Conservation (phyloP, 2,888 invertebrate genomes). For the Oligia fasciuncula region DNA sequence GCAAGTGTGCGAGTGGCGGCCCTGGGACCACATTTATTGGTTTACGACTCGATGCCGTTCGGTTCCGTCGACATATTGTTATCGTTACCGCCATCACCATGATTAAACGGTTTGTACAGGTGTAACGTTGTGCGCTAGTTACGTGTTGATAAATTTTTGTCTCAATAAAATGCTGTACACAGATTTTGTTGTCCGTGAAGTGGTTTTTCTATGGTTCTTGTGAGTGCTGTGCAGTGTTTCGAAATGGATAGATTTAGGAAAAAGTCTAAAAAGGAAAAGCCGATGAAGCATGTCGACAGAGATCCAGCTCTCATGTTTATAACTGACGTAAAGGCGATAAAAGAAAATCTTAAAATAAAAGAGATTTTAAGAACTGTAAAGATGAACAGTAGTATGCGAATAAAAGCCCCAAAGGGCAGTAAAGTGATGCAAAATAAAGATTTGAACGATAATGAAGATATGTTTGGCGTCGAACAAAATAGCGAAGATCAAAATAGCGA, state of each 20-base stretch:
- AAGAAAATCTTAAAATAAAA: slow-evolving; percentile 85
- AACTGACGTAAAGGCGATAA: slow-evolving; percentile 81
- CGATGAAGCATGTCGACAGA: slow-evolving; percentile 74
- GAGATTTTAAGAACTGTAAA: slow-evolving; percentile 85
- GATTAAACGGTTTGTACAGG: slow-evolving; percentile 83
- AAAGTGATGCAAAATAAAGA: slow-evolving; percentile 83
- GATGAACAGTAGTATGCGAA: slow-evolving; percentile 85
- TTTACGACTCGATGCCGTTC: slow-evolving; percentile 67
- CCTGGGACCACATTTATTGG: slow-evolving; percentile 59
- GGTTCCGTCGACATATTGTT: slow-evolving; percentile 76
- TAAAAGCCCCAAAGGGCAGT: slow-evolving; percentile 82
- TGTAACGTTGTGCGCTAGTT: slow-evolving; percentile 75
- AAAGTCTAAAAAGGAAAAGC: slow-evolving; percentile 81
- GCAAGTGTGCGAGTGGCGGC: slow-evolving; percentile 50
- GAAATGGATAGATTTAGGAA: slow-evolving; percentile 82
- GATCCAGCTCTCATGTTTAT: slow-evolving; percentile 76
- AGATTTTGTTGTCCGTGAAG: slow-evolving; percentile 57
- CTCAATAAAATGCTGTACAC: slow-evolving; percentile 63
- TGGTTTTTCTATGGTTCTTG: slow-evolving; percentile 42
- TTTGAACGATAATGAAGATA: slow-evolving; percentile 79
- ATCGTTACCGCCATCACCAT: slow-evolving; percentile 79
- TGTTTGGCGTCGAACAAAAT: slow-evolving; percentile 69
- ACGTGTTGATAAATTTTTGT: slow-evolving; percentile 73
- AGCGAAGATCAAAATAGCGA: slow-evolving; percentile 53
- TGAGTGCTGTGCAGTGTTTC: slow-evolving; percentile 41